A percentile compares a stretch with the other conserved stretches of the same genome.
Conservation (phyloP, 64 coral and sea anemone species). For the Trachythela sp. region DNA sequence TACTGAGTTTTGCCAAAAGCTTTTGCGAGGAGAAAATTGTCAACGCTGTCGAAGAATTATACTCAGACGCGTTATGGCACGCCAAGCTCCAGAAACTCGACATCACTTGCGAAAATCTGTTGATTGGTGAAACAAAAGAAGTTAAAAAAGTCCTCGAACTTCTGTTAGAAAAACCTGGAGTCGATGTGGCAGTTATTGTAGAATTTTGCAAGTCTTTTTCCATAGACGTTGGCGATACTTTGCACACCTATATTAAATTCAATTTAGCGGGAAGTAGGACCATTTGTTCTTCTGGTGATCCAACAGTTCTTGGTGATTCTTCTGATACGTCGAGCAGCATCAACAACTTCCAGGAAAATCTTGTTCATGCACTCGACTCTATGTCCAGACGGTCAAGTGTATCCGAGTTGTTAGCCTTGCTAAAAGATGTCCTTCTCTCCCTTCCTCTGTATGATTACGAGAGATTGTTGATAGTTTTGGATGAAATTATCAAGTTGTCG, state of each 20-base stretch:
- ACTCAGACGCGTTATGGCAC: not conserved
- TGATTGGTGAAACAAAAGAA: slow-evolving; percentile 1
- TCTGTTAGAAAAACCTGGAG: not conserved
- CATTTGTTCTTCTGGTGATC: not conserved
- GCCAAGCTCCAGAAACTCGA: not conserved
- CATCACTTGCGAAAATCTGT: not conserved
- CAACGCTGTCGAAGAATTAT: not conserved
- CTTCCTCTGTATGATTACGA: slow-evolving; percentile 7
- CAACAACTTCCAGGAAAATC: not conserved
- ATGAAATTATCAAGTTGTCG: slow-evolving; percentile 5
- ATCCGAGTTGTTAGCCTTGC: not conserved
- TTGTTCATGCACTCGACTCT: not conserved
- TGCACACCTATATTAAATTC: not conserved
- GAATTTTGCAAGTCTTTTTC: slow-evolving; percentile 18
- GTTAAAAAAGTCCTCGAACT: not conserved
- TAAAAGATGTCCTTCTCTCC: not conserved
- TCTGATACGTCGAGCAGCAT: not conserved
- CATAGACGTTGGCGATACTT: not conserved
- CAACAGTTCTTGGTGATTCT: not conserved
- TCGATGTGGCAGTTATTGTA: not conserved
- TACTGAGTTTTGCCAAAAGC: not conserved
- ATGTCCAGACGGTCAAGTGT: not conserved
- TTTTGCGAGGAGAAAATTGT: not conserved
- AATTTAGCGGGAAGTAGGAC: not conserved
- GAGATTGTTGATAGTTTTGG: not conserved